A percentile compares a stretch with the other conserved stretches of the same genome.
phyloP scores from a whole-genome alignment of 2,797 vertebrate species.

The Myripristis jacobus region DNA sequence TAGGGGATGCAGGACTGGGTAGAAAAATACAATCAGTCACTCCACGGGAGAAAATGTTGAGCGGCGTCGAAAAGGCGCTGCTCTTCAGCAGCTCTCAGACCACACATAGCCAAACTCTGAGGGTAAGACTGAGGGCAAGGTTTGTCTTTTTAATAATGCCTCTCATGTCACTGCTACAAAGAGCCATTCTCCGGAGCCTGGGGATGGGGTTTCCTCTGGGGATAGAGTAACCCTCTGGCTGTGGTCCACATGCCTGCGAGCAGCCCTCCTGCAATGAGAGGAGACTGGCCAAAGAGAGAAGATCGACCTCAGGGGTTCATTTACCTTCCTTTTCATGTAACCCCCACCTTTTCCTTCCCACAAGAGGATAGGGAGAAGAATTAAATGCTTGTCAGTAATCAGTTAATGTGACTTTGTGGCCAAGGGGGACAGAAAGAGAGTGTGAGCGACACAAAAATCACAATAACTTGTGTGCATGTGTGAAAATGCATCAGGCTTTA shows the following conservation, averaged over 20 bases:
- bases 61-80: neutral
- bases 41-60: conserved; percentile 13
- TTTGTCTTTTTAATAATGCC: conserved; percentile 52
- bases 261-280: conserved; percentile 23
- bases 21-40: conserved; percentile 35
- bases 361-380: conserved; percentile 7
- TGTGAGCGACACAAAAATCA: neutral
- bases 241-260: conserved; percentile 52
- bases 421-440: neutral
- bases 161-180: conserved; percentile 73
- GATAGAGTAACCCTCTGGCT: conserved; percentile 74
- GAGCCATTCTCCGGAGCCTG: conserved; percentile 64
- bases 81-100: neutral
- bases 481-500: neutral
- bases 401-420: neutral
- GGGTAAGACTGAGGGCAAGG: conserved; percentile 50
- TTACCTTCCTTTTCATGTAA: conserved; percentile 10
- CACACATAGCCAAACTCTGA: conserved; percentile 21
- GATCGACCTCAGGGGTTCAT: conserved; percentile 29
- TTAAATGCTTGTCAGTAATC: neutral
- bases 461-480: neutral
- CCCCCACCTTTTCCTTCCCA: neutral
- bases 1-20: conserved; percentile 26
- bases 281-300: conserved; percentile 15
- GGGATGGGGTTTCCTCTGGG: conserved; percentile 77